phyloP scores from a whole-genome alignment of 2,888 invertebrate species.

The Drosophila testacea region DNA sequence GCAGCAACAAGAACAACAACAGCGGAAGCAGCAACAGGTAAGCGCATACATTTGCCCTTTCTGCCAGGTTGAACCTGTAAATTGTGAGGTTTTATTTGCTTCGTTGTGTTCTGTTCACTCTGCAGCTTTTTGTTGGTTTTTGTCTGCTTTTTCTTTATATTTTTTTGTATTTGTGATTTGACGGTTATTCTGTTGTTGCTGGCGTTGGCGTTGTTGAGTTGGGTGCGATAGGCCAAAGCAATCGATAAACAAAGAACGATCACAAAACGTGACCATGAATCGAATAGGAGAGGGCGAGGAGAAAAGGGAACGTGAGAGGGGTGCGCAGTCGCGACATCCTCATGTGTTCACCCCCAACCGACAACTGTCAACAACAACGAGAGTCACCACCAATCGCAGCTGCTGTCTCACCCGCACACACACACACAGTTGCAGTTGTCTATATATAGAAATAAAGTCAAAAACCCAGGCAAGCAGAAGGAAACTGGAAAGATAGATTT shows the following conservation, averaged over 20 bases:
- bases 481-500: slow-evolving; percentile 45
- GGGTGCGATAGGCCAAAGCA: slow-evolving; percentile 29
- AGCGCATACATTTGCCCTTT: slow-evolving; percentile 44
- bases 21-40: slow-evolving; percentile 51
- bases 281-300: neutral
- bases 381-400: slow-evolving; percentile 66
- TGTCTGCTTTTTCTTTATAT: neutral
- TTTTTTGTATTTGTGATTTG: neutral
- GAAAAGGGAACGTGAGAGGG: slow-evolving; percentile 15
- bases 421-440: slow-evolving; percentile 17
- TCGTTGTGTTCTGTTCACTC: slow-evolving; percentile 13
- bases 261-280: slow-evolving; percentile 52
- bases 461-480: slow-evolving; percentile 27
- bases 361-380: slow-evolving; percentile 42
- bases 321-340: slow-evolving; percentile 59
- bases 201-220: slow-evolving; percentile 33
- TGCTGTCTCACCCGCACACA: slow-evolving; percentile 67
- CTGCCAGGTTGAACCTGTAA: slow-evolving; percentile 33
- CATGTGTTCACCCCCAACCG: slow-evolving; percentile 41
- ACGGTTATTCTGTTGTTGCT: slow-evolving; percentile 10
- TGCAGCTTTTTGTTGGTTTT: slow-evolving; percentile 12
- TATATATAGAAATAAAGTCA: slow-evolving; percentile 46
- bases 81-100: slow-evolving; percentile 34
- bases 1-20: slow-evolving; percentile 35
- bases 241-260: slow-evolving; percentile 28